A percentile compares a stretch with the other conserved stretches of the same genome.
phyloP scores from a whole-genome alignment of 2,888 invertebrate species.

The Mylabris sibirica region DNA sequence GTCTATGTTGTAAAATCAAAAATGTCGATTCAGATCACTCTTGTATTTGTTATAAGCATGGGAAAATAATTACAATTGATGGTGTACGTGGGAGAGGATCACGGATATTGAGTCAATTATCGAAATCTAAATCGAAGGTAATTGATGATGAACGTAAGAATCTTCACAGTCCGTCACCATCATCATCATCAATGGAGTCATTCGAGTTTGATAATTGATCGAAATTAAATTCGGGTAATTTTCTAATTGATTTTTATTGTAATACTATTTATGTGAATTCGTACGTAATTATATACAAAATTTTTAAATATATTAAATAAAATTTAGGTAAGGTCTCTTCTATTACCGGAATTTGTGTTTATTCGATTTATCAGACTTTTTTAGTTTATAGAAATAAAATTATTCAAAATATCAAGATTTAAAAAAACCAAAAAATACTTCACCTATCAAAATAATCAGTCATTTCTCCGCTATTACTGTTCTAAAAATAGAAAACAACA shows the following conservation, averaged over 20 bases:
- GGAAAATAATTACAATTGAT: slow-evolving; percentile 44
- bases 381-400: too few species aligned
- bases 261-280: too few species aligned
- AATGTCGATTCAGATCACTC: slow-evolving; percentile 43
- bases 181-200: neutral
- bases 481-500: neutral
- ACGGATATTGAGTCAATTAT: neutral
- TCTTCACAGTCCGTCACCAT: neutral
- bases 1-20: slow-evolving; percentile 53
- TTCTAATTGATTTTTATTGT: neutral
- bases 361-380: too few species aligned
- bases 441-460: neutral
- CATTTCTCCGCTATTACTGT: neutral
- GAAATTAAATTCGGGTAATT: neutral
- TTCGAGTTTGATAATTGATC: neutral
- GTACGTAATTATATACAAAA: slow-evolving; percentile 4
- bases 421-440: neutral
- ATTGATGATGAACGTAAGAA: neutral
- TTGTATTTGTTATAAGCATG: slow-evolving; percentile 42
- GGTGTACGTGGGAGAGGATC: slow-evolving; percentile 29
- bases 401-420: neutral
- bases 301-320: neutral
- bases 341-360: too few species aligned
- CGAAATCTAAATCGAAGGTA: neutral
- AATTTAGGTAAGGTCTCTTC: too few species aligned